A percentile compares a stretch with the other conserved stretches of the same genome.
Conservation (phyloP, 2,888 invertebrate species). For the Tenthredo amoena region DNA sequence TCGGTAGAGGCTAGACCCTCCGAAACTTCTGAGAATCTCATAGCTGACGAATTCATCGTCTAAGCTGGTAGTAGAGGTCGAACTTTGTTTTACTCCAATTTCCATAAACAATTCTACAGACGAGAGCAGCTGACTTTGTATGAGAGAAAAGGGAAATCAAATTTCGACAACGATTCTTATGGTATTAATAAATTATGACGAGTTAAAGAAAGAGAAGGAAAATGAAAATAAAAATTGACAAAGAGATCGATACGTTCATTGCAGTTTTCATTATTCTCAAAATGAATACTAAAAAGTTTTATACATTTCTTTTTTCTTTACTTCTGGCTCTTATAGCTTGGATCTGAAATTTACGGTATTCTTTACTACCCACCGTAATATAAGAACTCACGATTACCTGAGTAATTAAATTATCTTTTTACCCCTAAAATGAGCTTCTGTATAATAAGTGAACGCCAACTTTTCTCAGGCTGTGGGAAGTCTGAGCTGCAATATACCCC, state of each 20-base stretch:
- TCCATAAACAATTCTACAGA: constrained; percentile 24
- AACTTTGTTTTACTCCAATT: constrained; percentile 36
- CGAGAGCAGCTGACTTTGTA: neutral
- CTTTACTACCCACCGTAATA: neutral
- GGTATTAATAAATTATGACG: neutral
- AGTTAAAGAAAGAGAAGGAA: neutral
- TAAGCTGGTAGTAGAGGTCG: neutral
- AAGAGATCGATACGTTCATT: neutral
- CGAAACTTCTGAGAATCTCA: neutral
- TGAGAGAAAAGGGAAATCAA: neutral
- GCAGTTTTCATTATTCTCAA: neutral
- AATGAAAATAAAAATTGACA: neutral
- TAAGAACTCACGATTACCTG: neutral
- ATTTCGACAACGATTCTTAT: neutral
- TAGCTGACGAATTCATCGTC: constrained; percentile 18
- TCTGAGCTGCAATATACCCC: neutral
- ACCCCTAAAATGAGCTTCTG: neutral
- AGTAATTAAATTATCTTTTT: constrained; percentile 3
- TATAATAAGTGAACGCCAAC: neutral
- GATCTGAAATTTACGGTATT: neutral
- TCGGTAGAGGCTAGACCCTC: neutral
- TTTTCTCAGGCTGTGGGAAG: neutral
- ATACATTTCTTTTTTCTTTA: neutral
- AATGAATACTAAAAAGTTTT: neutral
- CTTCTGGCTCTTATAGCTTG: neutral